Conservation (phyloP, 2,797 vertebrate genomes). For the Alauda arvensis region DNA sequence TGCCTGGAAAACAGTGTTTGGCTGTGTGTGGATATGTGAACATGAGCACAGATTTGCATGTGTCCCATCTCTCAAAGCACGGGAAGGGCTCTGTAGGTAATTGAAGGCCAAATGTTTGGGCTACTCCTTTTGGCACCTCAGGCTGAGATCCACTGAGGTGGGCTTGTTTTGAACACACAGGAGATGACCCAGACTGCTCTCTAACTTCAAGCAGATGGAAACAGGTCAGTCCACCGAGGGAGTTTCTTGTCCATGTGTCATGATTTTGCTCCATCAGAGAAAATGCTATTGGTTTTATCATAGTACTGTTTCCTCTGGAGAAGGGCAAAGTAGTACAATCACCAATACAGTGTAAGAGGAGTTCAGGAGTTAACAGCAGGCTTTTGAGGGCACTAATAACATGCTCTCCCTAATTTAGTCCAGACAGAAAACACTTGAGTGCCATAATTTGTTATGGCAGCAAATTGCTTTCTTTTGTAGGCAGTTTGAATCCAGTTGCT, state of each 20-base stretch:
- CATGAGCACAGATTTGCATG: rapidly evolving
- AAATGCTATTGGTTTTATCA: neutral
- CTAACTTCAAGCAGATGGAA: neutral
- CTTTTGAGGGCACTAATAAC: neutral
- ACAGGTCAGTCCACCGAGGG: neutral
- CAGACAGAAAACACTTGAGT: neutral
- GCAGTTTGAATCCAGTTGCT: neutral
- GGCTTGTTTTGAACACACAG: neutral
- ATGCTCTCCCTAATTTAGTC: neutral
- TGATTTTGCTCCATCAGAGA: neutral
- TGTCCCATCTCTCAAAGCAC: neutral
- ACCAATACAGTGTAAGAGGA: neutral
- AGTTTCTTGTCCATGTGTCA: neutral
- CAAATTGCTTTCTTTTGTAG: neutral
- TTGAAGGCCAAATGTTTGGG: neutral
- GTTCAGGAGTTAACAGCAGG: neutral
- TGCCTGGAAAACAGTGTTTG: neutral
- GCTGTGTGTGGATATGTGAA: neutral
- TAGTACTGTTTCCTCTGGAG: neutral
- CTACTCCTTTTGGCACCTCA: neutral
- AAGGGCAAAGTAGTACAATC: neutral
- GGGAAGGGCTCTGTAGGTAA: neutral
- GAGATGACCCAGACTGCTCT: neutral
- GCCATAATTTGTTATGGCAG: neutral
- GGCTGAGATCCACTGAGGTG: neutral